Percentiles rank a stretch among this genome's conserved stretches.
phyloP scores from a whole-genome alignment of 2,888 invertebrate species.

The Archips xylosteana region DNA sequence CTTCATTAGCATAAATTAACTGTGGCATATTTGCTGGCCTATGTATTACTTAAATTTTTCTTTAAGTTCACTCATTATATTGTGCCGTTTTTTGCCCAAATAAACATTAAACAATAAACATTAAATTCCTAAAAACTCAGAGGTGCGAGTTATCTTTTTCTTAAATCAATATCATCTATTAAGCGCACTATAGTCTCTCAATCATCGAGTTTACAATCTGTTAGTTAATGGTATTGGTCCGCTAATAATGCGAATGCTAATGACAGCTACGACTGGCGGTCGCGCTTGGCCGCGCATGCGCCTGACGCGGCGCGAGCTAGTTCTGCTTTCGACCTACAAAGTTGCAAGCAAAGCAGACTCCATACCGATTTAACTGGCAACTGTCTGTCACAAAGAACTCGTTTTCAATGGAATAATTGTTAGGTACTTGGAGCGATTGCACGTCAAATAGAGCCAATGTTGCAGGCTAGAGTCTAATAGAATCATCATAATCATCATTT shows the following conservation, averaged over 20 bases:
- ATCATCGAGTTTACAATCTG: background rate
- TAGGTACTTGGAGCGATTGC: background rate
- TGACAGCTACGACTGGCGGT: background rate
- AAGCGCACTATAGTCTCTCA: background rate
- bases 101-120: too few relatives aligned
- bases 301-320: background rate
- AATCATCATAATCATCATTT: too few relatives aligned
- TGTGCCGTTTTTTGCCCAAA: too few relatives aligned
- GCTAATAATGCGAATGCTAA: background rate
- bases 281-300: background rate
- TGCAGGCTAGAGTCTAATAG: background rate
- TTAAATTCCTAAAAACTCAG: too few relatives aligned
- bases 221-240: background rate
- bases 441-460: background rate
- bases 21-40: too few relatives aligned
- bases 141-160: too few relatives aligned
- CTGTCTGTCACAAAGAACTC: background rate
- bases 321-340: background rate
- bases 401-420: background rate
- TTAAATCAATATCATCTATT: too few relatives aligned
- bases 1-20: too few relatives aligned
- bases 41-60: too few relatives aligned
- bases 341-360: conserved; percentile 1
- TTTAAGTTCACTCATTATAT: too few relatives aligned
- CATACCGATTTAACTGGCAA: background rate